Evolutionary conservation across 2,797 vertebrate genomes (phyloP).

Genomic region (Anguilla pacifica): DNA sequence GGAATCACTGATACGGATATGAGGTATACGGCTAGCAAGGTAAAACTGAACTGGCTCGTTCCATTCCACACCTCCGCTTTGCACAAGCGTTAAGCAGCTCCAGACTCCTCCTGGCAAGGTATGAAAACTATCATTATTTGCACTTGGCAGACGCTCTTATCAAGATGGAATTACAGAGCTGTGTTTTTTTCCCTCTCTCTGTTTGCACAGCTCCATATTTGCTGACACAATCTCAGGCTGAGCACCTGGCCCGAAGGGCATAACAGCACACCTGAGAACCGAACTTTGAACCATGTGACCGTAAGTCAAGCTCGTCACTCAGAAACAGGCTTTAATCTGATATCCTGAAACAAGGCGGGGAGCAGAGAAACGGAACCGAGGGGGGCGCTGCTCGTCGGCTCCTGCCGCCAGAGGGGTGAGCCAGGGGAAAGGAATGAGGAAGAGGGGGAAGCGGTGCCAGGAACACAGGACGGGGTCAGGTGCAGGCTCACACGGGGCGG

Average conservation of each 20-base stretch:
- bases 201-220: neutral
- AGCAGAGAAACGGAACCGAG: conserved; percentile 18
- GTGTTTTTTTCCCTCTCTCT: neutral
- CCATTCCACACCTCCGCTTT: neutral
- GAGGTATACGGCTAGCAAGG: neutral
- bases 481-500: neutral
- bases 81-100: neutral
- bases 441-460: conserved; percentile 8
- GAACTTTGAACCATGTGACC: neutral
- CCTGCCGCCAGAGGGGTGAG: conserved; percentile 26
- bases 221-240: neutral
- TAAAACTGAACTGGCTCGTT: neutral
- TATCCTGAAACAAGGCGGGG: neutral
- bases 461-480: conserved; percentile 21
- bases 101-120: neutral
- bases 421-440: conserved; percentile 45
- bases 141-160: neutral
- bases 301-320: neutral
- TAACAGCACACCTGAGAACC: neutral
- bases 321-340: neutral
- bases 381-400: conserved; percentile 17
- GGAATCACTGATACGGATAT: neutral
- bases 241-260: neutral
- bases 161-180: neutral
- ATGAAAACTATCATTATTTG: neutral